Conservation (phyloP, 1,140 invertebrate genomes). For the Ganaspis sp. region DNA sequence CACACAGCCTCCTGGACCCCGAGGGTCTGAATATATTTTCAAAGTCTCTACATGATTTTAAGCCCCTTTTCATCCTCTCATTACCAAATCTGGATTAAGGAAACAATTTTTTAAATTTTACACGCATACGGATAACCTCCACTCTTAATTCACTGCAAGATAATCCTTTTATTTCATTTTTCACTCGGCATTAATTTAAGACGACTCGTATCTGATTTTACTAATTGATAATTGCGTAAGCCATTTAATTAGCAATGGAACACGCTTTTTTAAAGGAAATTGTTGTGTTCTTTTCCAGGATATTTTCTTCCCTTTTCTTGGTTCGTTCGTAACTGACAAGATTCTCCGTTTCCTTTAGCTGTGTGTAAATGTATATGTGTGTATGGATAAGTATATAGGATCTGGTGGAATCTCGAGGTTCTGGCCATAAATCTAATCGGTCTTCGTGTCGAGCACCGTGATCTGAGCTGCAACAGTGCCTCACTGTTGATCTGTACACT, state of each 20-base stretch:
- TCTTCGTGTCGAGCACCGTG: constrained; percentile 38
- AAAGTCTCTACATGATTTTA: constrained; percentile 9
- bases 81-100: neutral
- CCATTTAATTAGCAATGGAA: no score
- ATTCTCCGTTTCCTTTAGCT: constrained; percentile 33
- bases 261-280: neutral
- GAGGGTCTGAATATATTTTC: constrained; percentile 2
- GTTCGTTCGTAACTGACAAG: constrained; percentile 15
- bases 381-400: constrained; percentile 23
- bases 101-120: neutral
- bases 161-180: no score
- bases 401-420: neutral
- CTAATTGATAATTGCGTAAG: no score
- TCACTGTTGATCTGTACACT: neutral
- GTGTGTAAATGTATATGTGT: neutral
- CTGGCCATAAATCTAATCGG: constrained; percentile 61
- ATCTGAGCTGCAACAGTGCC: constrained; percentile 20
- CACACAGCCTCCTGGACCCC: constrained; percentile 7
- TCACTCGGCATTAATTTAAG: no score
- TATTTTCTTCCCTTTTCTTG: neutral
- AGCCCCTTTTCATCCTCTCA: neutral
- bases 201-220: no score
- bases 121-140: neutral
- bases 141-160: no score
- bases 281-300: constrained; percentile 13